These are phyloP conservation scores for Carapus acus DNA, from an alignment of 2,797 vertebrate genomes.

Conservation along the genomic window DNA sequence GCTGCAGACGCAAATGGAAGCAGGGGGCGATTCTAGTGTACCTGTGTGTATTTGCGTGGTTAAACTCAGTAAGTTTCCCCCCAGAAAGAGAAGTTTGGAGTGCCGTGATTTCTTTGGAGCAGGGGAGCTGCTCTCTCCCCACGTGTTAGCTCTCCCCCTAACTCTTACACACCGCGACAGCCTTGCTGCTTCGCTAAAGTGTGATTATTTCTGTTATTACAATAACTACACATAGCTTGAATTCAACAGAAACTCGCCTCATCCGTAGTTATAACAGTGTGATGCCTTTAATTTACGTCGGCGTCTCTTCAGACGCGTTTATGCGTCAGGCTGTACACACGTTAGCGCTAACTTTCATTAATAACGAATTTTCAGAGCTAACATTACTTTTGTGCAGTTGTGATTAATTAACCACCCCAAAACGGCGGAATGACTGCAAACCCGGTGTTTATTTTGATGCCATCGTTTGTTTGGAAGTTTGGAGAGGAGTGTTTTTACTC, in stretches of 20 bases:
- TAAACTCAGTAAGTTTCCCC: conserved; percentile 24
- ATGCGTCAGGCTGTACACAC: neutral
- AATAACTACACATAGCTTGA: neutral
- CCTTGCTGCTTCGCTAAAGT: neutral
- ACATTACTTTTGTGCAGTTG: conserved; percentile 3
- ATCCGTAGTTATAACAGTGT: neutral
- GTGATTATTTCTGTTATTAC: neutral
- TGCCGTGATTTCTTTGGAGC: conserved; percentile 67
- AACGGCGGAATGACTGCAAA: neutral
- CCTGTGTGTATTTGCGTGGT: conserved; percentile 3
- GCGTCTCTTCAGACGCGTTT: neutral
- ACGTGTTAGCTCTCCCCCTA: conserved; percentile 60
- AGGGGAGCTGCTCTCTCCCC: conserved; percentile 54
- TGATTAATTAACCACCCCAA: neutral
- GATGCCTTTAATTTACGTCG: conserved; percentile 7
- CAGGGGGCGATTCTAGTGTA: conserved; percentile 5
- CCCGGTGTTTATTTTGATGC: neutral
- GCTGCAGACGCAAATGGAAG: neutral
- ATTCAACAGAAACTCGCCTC: neutral
- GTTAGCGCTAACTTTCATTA: conserved; percentile 1
- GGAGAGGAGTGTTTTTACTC: neutral
- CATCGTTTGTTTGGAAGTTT: conserved; percentile 8
- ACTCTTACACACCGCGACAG: conserved; percentile 16
- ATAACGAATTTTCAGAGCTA: conserved; percentile 1
- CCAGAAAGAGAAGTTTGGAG: conserved; percentile 49